Percentiles rank a stretch among this genome's conserved stretches.
Evolutionary conservation across 2,888 invertebrate species (phyloP).

Genomic region (Rhagium mordax): DNA sequence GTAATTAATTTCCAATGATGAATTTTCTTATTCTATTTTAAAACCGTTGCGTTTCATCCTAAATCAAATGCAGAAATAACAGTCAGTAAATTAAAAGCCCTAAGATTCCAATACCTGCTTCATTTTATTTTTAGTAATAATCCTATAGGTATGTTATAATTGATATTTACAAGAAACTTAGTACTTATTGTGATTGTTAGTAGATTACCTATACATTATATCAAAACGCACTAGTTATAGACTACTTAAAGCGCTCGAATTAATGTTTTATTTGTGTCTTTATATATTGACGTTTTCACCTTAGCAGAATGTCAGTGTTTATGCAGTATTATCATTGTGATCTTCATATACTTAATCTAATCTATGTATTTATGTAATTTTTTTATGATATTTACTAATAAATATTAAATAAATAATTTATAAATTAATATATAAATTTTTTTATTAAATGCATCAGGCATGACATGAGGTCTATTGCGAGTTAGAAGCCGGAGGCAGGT

Average conservation of each 20-base stretch:
- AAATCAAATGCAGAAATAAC: too few relatives aligned
- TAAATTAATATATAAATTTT: too few relatives aligned
- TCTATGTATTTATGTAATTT: slow-evolving; percentile 31
- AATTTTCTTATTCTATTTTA: too few relatives aligned
- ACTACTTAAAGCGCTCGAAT: not conserved
- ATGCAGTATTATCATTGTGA: slow-evolving; percentile 34
- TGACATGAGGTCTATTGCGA: too few relatives aligned
- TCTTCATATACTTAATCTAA: slow-evolving; percentile 28
- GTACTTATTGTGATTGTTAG: slow-evolving; percentile 7
- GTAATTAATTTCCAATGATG: too few relatives aligned
- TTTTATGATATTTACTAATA: slow-evolving; percentile 31
- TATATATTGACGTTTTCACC: slow-evolving; percentile 2
- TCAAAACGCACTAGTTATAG: not conserved
- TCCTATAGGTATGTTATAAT: not conserved
- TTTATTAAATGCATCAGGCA: too few relatives aligned
- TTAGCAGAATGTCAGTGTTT: slow-evolving; percentile 2
- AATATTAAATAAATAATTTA: slow-evolving; percentile 6
- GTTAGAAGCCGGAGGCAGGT: too few relatives aligned
- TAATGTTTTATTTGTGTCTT: slow-evolving; percentile 4
- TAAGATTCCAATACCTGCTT: not conserved
- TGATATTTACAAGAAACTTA: not conserved
- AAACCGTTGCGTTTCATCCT: too few relatives aligned
- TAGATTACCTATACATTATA: not conserved
- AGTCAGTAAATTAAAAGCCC: too few relatives aligned
- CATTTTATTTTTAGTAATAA: not conserved